Base-by-base conservation (phyloP, 2,888 invertebrate genomes). In the Polymixis flavicincta region DNA sequence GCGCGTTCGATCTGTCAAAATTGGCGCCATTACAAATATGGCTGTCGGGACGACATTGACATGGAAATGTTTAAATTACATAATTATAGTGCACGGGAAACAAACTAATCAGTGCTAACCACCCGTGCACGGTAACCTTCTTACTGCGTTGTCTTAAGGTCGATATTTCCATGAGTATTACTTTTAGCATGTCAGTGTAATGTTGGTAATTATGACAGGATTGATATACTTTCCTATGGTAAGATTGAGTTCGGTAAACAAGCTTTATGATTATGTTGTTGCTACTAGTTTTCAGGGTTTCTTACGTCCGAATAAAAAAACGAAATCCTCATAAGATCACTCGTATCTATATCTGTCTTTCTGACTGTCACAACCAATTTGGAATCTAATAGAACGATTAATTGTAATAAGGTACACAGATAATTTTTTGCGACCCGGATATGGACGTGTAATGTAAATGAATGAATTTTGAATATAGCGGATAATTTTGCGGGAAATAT, bases 1-100 rank as follows among this genome's bases (percentile, higher is more conserved):
- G 76, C 87, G 78, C 87, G 79, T 84, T 78, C 83, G 77, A 86
- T 84, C 88, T 85, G 85, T 86, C 89, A 87, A 76, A 83, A 78
- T 82, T 84, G 90, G 90, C 90, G 89, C 89, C 90, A 88, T 87
- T 90, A 87, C 87, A 78, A 84, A 86, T 74, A 82, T 75, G 76
- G 81, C 69, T 80, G 79, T 71, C 82, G 76, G 75, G 73, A 50
- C 71, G 91, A 87, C 92, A 92, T 92, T 92, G 92, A 91, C 90
- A 91, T 90, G 75, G 83, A 89, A 90, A 87, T 87, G 71, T 76
- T 79, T 78, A 82, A 87, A 85, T 90, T 90, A 87, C 82, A 84
- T 88, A 87, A 87, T 87, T 87, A 87, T 85, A 84, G 77, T 76
- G 78, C 57, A 77, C 66, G n/a, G 22, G 22, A 50, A 50, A 78